Conservation (phyloP, 1,140 invertebrate species). For the Pristionchus pacificus region DNA sequence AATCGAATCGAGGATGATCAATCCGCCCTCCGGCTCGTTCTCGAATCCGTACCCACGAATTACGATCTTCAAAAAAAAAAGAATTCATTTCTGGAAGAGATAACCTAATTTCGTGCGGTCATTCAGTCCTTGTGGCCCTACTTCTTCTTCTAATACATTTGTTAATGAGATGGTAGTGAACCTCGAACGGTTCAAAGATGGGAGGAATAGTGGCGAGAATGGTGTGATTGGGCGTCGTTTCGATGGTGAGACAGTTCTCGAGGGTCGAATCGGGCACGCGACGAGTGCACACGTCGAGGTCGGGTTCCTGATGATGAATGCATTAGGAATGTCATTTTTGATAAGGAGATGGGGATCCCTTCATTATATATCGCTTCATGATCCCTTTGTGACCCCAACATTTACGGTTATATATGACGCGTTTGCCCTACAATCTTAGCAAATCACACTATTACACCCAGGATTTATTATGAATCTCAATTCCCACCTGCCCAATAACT, state of each 20-base stretch:
- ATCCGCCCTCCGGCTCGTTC: slow-evolving; percentile 36
- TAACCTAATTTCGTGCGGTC: no score
- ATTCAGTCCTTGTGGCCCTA: no score
- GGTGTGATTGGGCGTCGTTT: slow-evolving; percentile 28
- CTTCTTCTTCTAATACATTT: neutral
- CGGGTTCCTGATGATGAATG: slow-evolving; percentile 28
- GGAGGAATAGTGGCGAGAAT: slow-evolving; percentile 35
- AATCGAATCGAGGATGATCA: slow-evolving; percentile 35
- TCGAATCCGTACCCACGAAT: slow-evolving; percentile 36
- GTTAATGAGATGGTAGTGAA: neutral
- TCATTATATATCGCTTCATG: no score
- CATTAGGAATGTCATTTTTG: no score
- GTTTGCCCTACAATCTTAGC: no score
- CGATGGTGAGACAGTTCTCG: slow-evolving; percentile 32
- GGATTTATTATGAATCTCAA: neutral
- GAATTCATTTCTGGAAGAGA: neutral
- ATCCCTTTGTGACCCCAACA: no score
- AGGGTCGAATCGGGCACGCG: slow-evolving; percentile 21
- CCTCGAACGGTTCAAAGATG: slow-evolving; percentile 36
- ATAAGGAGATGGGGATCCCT: no score
- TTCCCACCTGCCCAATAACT: neutral
- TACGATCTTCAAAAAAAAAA: slow-evolving; percentile 35
- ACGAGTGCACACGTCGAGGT: slow-evolving; percentile 34
- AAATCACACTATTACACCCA: neutral
- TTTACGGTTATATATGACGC: no score